Base-by-base conservation (phyloP, 2,113 vertebrate genomes). In the Anseranas semipalmata region DNA sequence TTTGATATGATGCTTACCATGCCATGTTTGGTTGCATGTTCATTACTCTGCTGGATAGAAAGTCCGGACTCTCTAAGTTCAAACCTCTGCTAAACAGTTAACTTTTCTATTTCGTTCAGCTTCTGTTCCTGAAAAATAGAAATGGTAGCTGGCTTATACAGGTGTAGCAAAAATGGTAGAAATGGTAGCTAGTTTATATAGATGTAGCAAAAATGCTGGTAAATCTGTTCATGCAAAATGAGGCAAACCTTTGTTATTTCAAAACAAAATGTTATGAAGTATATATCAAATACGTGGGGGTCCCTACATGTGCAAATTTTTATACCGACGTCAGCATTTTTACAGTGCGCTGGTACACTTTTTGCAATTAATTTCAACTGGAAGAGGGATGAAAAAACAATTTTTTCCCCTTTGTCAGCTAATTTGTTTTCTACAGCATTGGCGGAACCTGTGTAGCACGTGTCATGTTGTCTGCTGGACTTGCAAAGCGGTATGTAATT, bases 251-350 rank as follows among this genome's bases (percentile, higher is more conserved):
- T 70, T 76, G 9, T 66, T 93, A 73, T 71, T 88, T 76, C 59
- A 85, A 65, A 95, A 75, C 30, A 68, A 93, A 93, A 78, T 60
- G 1, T 0, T 59, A 52, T 43, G n/a, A 90, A 88, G 41, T 48
- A 65, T 67, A 5, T 93, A 63, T 86, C 65, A 75, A 88, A 52
- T 74, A 32, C 25, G 3, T n/a, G 18, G 52, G 5, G 18, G 45
- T 71, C 56, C 79, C 95, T 88, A 78, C 0, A 0, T 71, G 35
- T 67, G 83, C 90, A 58, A 50, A n/a, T 86, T 86, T 95, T 96
- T 96, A 16, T 87, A 72, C 71, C 71, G 59, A 86, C 68, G 81
- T 96, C 68, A 95, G 90, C 88, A 72, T 90, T 95, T 97, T 96
- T 87, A 35, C 46, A 46, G 20, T 43, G 35, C 13, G 25, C 17